A percentile compares a stretch with the other conserved stretches of the same genome.
Evolutionary conservation across 2,888 invertebrate genomes (phyloP).

Genomic region (Leucoptera coffeella): DNA sequence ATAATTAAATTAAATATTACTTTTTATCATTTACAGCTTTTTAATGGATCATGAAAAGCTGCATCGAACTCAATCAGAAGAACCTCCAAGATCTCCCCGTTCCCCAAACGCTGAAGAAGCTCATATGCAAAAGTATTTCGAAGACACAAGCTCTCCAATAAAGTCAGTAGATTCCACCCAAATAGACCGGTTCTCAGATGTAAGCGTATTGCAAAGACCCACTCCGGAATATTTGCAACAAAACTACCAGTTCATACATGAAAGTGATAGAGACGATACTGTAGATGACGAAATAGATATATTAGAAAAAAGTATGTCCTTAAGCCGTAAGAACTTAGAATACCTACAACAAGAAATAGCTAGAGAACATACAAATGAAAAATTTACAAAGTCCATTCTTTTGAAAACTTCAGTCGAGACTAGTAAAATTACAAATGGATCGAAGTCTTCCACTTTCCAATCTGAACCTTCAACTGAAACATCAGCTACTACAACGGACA

Average conservation of each 20-base stretch:
- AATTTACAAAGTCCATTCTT: constrained; percentile 29
- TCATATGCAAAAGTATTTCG: too few species aligned
- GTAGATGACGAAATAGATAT: constrained; percentile 46
- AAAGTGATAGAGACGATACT: constrained; percentile 46
- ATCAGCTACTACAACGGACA: constrained; percentile 43
- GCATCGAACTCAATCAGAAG: constrained; percentile 80
- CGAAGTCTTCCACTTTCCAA: constrained; percentile 45
- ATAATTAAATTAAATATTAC: too few species aligned
- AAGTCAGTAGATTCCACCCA: constrained; percentile 37
- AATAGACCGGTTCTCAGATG: constrained; percentile 35
- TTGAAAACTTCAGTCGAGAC: constrained; percentile 41
- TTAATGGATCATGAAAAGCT: constrained; percentile 65
- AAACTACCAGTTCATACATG: constrained; percentile 48
- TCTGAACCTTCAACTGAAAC: constrained; percentile 50
- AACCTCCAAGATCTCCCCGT: constrained; percentile 68
- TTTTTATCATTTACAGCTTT: constrained; percentile 16
- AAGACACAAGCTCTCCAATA: constrained; percentile 32
- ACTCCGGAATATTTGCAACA: constrained; percentile 48
- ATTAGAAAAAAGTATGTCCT: constrained; percentile 46
- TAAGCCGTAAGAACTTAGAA: constrained; percentile 43
- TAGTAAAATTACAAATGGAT: constrained; percentile 37
- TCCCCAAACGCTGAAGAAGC: constrained; percentile 52
- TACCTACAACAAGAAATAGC: constrained; percentile 48
- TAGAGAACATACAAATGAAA: constrained; percentile 34
- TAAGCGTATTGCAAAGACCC: constrained; percentile 31